Evolutionary conservation across 2,113 vertebrate species (phyloP), one percentile per base, ranked within the genome.

Genomic region (Heptranchias perlo): DNA sequence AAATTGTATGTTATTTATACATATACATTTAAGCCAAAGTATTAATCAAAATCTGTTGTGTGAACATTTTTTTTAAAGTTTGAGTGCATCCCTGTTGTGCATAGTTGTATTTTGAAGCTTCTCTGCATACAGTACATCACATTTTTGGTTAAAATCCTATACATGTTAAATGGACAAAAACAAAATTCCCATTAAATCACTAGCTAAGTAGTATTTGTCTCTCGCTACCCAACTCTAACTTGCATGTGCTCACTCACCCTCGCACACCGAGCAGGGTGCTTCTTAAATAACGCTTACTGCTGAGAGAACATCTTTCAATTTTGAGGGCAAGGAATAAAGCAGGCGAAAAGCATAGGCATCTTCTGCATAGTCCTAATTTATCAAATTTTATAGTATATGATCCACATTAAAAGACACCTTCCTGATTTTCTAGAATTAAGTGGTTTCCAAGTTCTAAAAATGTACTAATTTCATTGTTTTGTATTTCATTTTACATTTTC

Each of bases 401-500:
- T 58, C 54, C 21, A 52, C 25, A 13, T 52, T 69, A 31, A 52
- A 95, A 52, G 10, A 3, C 94, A 95, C 7, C n/a, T 67, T 39
- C 58, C 58, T 91, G 1, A 65, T 67, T 94, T 94, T 44, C n/a
- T 44, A 44, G 16, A 10, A 10, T 16, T 44, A 47, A 52, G 52
- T 35, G 13, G 28, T 35, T 65, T 67, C 44, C 65, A 49, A 18
- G 25, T 93, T 69, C 44, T 49, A 69, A 35, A 64, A 95, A 49
- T 65, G 44, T 28, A 92, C 58, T 67, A 35, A 47, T 54, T 47
- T 73, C 39, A 76, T 52, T 47, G 39, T 44, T 39, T 62, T 96
- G 31, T 67, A 87, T 96, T 87, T 54, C 28, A 21, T 96, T 47
- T 62, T 96, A 96, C 65, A 96, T 97, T 98, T n/a, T 61, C 97